A percentile compares a stretch with the other conserved stretches of the same genome.
These are phyloP conservation scores for Drosophila sordidula DNA, from an alignment of 2,888 invertebrate genomes.

Conservation along the genomic window DNA sequence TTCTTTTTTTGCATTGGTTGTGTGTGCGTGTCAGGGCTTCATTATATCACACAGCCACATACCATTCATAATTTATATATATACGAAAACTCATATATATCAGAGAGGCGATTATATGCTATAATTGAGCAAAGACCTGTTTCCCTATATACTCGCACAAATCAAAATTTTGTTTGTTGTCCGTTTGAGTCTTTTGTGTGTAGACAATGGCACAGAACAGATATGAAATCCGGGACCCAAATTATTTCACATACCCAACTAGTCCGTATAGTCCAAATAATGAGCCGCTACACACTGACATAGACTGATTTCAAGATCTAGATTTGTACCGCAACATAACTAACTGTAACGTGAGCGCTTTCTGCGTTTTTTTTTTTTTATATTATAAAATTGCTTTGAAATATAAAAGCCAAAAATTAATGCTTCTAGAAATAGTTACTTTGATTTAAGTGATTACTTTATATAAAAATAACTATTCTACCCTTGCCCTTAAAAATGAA, in stretches of 20 bases:
- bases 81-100: not conserved
- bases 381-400: not conserved
- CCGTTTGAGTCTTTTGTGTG: slow-evolving; percentile 57
- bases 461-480: too few species aligned
- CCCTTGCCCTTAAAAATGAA: too few species aligned
- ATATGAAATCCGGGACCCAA: slow-evolving; percentile 22
- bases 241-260: slow-evolving; percentile 34
- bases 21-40: slow-evolving; percentile 25
- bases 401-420: too few species aligned
- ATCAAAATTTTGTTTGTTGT: slow-evolving; percentile 63
- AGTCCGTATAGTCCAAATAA: slow-evolving; percentile 23
- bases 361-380: not conserved
- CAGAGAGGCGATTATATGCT: slow-evolving; percentile 31
- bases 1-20: slow-evolving; percentile 19
- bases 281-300: slow-evolving; percentile 37
- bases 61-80: slow-evolving; percentile 10
- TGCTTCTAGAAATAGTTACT: too few species aligned
- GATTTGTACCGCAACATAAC: slow-evolving; percentile 9
- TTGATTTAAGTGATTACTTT: too few species aligned
- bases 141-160: slow-evolving; percentile 73
- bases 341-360: not conserved
- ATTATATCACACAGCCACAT: slow-evolving; percentile 20
- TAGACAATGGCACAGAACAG: slow-evolving; percentile 42
- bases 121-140: slow-evolving; percentile 73
- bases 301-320: slow-evolving; percentile 17